Conservation (phyloP, 2,888 invertebrate genomes). For the Drosophila dives region DNA sequence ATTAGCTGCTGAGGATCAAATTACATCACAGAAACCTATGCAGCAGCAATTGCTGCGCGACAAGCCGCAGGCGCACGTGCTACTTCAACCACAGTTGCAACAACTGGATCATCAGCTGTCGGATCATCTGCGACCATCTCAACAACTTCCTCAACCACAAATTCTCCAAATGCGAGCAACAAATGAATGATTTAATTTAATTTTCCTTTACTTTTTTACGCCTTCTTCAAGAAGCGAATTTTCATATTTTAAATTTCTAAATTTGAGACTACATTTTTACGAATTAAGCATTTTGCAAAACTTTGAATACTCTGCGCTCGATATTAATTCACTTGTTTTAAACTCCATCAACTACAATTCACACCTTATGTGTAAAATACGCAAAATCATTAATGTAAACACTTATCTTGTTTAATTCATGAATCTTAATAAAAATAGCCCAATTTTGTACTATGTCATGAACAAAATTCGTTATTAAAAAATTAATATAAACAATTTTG, state of each 20-base stretch:
- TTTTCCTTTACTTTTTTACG: neutral
- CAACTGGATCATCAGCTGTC: slow-evolving; percentile 13
- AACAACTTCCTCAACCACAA: slow-evolving; percentile 26
- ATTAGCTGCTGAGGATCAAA: slow-evolving; percentile 39
- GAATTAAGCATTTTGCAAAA: neutral
- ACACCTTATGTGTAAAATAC: no score
- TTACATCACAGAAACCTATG: slow-evolving; percentile 25
- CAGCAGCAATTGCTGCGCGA: slow-evolving; percentile 10
- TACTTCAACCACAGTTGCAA: slow-evolving; percentile 6
- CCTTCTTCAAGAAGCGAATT: neutral
- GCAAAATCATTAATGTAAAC: no score
- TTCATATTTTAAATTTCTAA: neutral
- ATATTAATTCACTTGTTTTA: neutral
- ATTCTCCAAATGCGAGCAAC: slow-evolving; percentile 20
- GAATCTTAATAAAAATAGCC: neutral
- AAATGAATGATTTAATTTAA: slow-evolving; percentile 20
- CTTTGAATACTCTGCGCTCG: no score
- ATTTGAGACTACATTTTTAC: neutral
- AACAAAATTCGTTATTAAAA: neutral
- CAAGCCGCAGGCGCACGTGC: neutral
- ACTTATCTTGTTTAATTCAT: neutral
- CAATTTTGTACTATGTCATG: neutral
- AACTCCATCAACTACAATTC: no score
- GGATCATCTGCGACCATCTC: slow-evolving; percentile 2
- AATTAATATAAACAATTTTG: neutral